Evolutionary conservation across 2,888 invertebrate species (phyloP).

Genomic region (Drosophila buzzatii): DNA sequence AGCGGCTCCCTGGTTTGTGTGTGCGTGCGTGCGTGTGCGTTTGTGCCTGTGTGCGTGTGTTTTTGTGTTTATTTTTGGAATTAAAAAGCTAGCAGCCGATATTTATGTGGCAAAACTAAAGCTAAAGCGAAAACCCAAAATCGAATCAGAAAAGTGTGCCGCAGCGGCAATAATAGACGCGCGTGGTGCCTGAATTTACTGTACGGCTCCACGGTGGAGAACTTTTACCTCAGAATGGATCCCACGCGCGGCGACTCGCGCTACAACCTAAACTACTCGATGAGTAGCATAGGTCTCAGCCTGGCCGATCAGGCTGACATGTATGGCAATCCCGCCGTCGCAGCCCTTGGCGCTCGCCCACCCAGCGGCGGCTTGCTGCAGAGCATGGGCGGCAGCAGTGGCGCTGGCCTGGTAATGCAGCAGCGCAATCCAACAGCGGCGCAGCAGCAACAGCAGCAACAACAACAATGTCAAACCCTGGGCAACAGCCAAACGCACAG

Average conservation of each 20-base stretch:
- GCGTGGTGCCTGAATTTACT: slow-evolving; percentile 80
- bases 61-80: slow-evolving; percentile 77
- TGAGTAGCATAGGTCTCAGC: slow-evolving; percentile 92
- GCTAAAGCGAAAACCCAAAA: slow-evolving; percentile 49
- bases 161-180: slow-evolving; percentile 80
- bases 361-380: slow-evolving; percentile 87
- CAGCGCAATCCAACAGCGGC: slow-evolving; percentile 69
- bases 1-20: slow-evolving; percentile 23
- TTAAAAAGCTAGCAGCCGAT: slow-evolving; percentile 61
- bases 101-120: slow-evolving; percentile 57
- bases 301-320: slow-evolving; percentile 92
- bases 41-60: slow-evolving; percentile 38
- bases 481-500: slow-evolving; percentile 74
- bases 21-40: slow-evolving; percentile 32
- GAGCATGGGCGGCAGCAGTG: slow-evolving; percentile 82
- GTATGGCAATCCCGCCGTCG: slow-evolving; percentile 87
- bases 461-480: slow-evolving; percentile 82
- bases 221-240: slow-evolving; percentile 89
- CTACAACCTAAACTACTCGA: slow-evolving; percentile 94
- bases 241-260: slow-evolving; percentile 96
- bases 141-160: slow-evolving; percentile 59
- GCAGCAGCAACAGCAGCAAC: slow-evolving; percentile 62
- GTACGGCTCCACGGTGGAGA: slow-evolving; percentile 84
- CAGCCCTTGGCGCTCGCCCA: slow-evolving; percentile 86
- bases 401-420: slow-evolving; percentile 74